Evolutionary conservation across 2,888 invertebrate species (phyloP), one percentile per base, ranked within the genome.

Genomic region (Erpobdella octoculata): DNA sequence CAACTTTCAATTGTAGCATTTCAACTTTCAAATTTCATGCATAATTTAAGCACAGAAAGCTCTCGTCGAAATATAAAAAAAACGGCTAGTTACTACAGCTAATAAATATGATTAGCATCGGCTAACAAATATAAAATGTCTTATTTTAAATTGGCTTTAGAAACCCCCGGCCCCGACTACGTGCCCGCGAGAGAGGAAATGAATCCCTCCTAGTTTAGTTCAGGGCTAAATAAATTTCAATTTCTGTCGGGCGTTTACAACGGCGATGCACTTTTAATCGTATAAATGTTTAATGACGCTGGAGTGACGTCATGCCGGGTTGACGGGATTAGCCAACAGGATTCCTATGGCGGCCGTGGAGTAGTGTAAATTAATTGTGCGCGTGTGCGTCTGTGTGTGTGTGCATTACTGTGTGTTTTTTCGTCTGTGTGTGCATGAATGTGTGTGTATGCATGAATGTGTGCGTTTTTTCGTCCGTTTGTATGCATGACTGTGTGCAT

Each of bases 221-320:
- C 6, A 53, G 53, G 21, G 53, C 9, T 28, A 28, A 25, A 53
- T 53, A 53, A 53, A 53, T 53, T 53, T 53, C 53, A 53, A 53
- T 53, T 53, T 53, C 53, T 53, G 21, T n/a, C 6, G 6, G 28
- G 53, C 53, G 53, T 53, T 53, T 53, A 53, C 53, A 53, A 28
- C 53, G 28, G 53, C 53, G 53, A 53, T 53, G 53, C 53, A 53
- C 53, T 53, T 53, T 53, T 53, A 53, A 53, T 53, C 53, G 53
- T 28, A 53, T 53, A 53, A 21, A 53, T 53, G 53, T 53, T 53
- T 53, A 53, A 53, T 53, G 53, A 53, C 53, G 53, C 28, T 28
- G 28, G 21, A 5, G 53, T n/a, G 53, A 53, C 53, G 53, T 53
- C 53, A 53, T 53, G 53, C 53, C 28, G 53, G 53, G 53, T 6